phyloP scores from a whole-genome alignment of 2,888 invertebrate species.

The Microctonus brassicae region DNA sequence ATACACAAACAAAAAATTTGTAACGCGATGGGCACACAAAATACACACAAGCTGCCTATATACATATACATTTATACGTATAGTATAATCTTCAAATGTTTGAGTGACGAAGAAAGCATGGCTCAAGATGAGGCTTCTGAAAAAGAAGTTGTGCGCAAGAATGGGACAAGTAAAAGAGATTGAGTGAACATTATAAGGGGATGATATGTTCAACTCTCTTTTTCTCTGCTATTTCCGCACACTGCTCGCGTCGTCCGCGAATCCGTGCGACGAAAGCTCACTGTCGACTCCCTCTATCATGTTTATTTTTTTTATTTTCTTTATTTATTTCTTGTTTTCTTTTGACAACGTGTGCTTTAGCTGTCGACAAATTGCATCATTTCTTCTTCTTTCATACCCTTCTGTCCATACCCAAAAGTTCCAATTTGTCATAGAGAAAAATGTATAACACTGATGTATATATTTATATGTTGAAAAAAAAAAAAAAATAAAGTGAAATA shows the following conservation, averaged over 20 bases:
- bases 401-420: background rate
- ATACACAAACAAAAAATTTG: constrained; percentile 43
- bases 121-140: constrained; percentile 31
- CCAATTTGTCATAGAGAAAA: constrained; percentile 14
- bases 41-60: background rate
- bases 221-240: background rate
- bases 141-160: background rate
- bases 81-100: no score
- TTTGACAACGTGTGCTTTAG: background rate
- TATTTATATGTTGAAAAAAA: constrained; percentile 5
- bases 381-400: constrained; percentile 30
- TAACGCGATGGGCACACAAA: constrained; percentile 19
- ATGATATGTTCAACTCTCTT: constrained; percentile 20
- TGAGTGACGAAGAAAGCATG: constrained; percentile 27
- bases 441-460: constrained; percentile 7
- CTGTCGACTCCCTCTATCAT: background rate
- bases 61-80: constrained; percentile 9
- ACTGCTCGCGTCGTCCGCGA: constrained; percentile 25
- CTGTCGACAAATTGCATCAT: constrained; percentile 40
- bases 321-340: background rate
- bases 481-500: background rate
- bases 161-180: background rate
- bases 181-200: constrained; percentile 16
- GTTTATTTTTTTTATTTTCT: background rate
- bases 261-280: constrained; percentile 44